Evolutionary conservation across 2,113 vertebrate species (phyloP), one percentile per base, ranked within the genome.

Genomic region (Charina bottae): DNA sequence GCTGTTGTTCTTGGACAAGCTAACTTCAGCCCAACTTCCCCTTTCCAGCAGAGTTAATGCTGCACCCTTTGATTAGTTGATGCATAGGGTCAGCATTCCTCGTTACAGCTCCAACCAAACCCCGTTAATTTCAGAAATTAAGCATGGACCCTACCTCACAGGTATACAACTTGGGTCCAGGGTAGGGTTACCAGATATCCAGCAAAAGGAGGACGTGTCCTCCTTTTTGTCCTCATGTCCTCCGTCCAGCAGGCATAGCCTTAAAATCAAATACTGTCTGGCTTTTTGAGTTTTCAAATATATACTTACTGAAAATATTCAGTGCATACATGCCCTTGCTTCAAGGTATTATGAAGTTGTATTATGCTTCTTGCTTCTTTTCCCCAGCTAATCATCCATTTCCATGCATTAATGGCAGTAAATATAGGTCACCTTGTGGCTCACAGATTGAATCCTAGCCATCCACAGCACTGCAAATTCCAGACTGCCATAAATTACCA

Each of bases 391-490:
- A 4, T 26, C 53, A 53, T 28, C 55, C 11, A 1, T 89, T 89
- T 89, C 58, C 2, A 9, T 2, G 56, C 42, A 33, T 42, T 53
- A 55, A 23, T 9, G 46, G 10, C 10, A 62, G 46, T 53, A 85
- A 90, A 90, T 86, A 33, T 91, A 64, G 90, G 83, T 86, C 83
- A 24, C 56, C 17, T 2, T 28, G 15, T 55, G 58, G 83, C 90
- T 59, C 46, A 54, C 26, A 64, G 59, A 59, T 83, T 64, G 83
- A 49, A 54, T 26, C 21, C 26, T 83, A 54, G 58, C 90, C 90
- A 64, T 53, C 42, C 53, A 58, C 83, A 17, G 24, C 59, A 24
- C 42, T 12, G 42, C 6, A 13, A 26, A 24, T 17, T 23, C 21
- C 33, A 12, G 0, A 3, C 26, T 33, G 83, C 83, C 83, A 24